Conservation (phyloP, 2,113 vertebrate species). For the Hylia prasina region DNA sequence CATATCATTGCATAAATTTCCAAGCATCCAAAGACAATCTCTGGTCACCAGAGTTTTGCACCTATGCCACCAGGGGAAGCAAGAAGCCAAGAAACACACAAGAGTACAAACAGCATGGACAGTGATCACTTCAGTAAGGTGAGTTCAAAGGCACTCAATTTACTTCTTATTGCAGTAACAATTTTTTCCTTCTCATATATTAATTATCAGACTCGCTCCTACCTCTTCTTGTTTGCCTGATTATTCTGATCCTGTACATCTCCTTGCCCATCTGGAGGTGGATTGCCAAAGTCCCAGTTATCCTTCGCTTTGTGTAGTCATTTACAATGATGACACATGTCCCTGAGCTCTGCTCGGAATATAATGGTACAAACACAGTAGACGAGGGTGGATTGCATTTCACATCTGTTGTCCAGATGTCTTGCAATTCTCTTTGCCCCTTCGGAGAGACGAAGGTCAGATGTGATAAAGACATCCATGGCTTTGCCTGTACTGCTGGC, state of each 20-base stretch:
- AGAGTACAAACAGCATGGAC: background rate
- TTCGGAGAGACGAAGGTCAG: background rate
- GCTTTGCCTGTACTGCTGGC: background rate
- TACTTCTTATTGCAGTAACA: background rate
- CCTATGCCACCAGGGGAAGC: conserved; percentile 2
- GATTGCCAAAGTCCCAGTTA: background rate
- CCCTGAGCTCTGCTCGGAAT: background rate
- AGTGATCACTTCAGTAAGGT: background rate
- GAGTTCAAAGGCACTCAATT: background rate
- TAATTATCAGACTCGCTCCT: background rate
- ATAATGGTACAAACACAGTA: background rate
- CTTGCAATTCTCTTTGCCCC: background rate
- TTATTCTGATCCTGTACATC: background rate
- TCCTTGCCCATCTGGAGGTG: background rate
- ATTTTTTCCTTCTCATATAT: background rate
- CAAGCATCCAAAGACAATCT: background rate
- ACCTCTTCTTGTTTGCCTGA: background rate
- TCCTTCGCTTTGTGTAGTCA: background rate
- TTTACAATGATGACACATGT: background rate
- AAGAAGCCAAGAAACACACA: background rate
- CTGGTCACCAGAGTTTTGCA: background rate
- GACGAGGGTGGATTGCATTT: background rate
- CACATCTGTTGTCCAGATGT: conserved; percentile 29
- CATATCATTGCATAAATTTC: background rate
- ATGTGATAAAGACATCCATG: background rate